Conservation (phyloP, 2,797 vertebrate genomes). For the Gymnothorax reevesii region DNA sequence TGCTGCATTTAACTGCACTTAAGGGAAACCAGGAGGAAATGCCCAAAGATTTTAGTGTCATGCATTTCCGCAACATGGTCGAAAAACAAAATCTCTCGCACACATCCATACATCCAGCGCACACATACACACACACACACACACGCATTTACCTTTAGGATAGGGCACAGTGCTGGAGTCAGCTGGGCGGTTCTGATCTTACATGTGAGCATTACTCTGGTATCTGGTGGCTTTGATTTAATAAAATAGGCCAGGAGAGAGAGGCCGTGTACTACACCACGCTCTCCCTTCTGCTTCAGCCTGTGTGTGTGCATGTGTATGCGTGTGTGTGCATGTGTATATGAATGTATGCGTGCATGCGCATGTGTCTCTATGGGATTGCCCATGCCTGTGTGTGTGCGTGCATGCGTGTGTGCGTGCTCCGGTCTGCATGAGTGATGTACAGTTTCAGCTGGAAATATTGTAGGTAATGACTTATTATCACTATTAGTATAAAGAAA, state of each 20-base stretch:
- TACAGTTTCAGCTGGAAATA: background rate
- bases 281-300: background rate
- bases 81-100: too few species aligned
- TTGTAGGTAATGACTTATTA: background rate
- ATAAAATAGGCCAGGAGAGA: background rate
- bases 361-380: background rate
- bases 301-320: background rate
- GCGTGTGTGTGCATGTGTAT: background rate
- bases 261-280: background rate
- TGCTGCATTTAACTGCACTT: too few species aligned
- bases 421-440: background rate
- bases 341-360: background rate
- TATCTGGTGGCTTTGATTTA: constrained; percentile 6
- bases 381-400: background rate
- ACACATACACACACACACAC: background rate
- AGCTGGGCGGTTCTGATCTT: background rate
- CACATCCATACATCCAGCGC: background rate
- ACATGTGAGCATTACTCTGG: background rate
- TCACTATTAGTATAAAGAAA: background rate
- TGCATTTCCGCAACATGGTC: too few species aligned
- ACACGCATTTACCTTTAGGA: background rate
- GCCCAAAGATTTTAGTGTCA: too few species aligned
- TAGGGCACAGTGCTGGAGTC: background rate
- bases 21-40: too few species aligned
- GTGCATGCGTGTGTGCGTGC: background rate